A percentile compares a stretch with the other conserved stretches of the same genome.
Conservation (phyloP, 2,888 invertebrate species). For the Xanthostigma xanthostigma region DNA sequence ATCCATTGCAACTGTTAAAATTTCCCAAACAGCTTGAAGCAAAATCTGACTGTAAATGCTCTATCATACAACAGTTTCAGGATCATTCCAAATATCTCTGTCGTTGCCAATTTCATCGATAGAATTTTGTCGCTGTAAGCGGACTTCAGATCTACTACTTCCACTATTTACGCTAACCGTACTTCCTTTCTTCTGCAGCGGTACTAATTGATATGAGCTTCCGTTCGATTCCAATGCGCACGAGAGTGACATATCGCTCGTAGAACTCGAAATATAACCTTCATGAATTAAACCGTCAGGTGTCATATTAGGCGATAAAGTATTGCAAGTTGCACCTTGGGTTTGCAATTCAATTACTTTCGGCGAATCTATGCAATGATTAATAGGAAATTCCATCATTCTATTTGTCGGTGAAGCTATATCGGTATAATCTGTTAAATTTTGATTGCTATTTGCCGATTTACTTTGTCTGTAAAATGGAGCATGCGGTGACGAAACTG, state of each 20-base stretch:
- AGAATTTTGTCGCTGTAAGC: slow-evolving; percentile 23
- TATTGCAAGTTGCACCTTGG: neutral
- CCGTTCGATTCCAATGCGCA: neutral
- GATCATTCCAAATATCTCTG: neutral
- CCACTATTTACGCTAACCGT: slow-evolving; percentile 20
- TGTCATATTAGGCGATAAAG: too few relatives aligned
- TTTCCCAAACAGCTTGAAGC: neutral
- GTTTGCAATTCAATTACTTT: neutral
- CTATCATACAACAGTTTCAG: slow-evolving; percentile 2
- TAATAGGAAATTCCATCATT: too few relatives aligned
- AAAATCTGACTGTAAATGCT: neutral
- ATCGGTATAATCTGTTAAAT: neutral
- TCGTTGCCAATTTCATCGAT: slow-evolving; percentile 14
- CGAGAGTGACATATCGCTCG: neutral
- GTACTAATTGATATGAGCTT: neutral
- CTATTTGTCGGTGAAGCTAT: neutral
- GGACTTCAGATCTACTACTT: slow-evolving; percentile 20
- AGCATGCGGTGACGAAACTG: neutral
- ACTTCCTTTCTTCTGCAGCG: slow-evolving; percentile 2
- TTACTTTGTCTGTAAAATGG: neutral
- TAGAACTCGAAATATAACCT: neutral
- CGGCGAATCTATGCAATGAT: neutral
- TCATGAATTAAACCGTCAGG: too few relatives aligned
- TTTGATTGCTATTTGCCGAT: neutral
- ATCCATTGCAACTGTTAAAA: too few relatives aligned